Conservation (phyloP, 2,113 vertebrate species). For the Pituophis catenifer region DNA sequence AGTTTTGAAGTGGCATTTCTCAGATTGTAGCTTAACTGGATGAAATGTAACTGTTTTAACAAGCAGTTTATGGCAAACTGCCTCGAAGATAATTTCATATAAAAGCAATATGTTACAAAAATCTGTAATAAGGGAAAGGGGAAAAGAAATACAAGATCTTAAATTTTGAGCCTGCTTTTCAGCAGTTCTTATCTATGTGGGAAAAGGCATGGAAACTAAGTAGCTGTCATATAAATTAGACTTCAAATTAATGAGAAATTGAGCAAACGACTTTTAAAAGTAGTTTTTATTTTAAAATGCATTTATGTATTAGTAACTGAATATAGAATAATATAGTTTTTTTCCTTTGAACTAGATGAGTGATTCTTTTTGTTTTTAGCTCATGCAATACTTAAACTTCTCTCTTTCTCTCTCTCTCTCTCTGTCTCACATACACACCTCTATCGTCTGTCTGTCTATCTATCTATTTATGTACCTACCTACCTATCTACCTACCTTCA, state of each 20-base stretch:
- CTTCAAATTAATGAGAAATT: background rate
- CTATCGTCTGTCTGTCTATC: no score
- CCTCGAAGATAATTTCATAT: background rate
- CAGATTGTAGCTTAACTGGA: background rate
- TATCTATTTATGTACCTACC: background rate
- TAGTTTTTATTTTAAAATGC: background rate
- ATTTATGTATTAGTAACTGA: background rate
- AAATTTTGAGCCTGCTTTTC: background rate
- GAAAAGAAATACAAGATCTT: background rate
- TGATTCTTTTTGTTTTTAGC: background rate
- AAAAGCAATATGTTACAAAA: background rate
- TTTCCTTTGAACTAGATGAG: background rate
- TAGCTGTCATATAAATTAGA: background rate
- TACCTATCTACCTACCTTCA: background rate
- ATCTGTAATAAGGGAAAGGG: no score
- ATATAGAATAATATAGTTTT: background rate
- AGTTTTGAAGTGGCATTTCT: background rate
- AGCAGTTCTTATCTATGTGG: background rate
- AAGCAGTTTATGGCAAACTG: background rate
- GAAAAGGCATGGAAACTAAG: background rate
- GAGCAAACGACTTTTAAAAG: background rate
- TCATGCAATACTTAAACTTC: background rate
- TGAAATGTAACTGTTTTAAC: background rate
- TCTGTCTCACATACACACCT: no score
- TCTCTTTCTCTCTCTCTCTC: background rate